phyloP scores from a whole-genome alignment of 2,888 invertebrate species.

The Stenodema calcarata region DNA sequence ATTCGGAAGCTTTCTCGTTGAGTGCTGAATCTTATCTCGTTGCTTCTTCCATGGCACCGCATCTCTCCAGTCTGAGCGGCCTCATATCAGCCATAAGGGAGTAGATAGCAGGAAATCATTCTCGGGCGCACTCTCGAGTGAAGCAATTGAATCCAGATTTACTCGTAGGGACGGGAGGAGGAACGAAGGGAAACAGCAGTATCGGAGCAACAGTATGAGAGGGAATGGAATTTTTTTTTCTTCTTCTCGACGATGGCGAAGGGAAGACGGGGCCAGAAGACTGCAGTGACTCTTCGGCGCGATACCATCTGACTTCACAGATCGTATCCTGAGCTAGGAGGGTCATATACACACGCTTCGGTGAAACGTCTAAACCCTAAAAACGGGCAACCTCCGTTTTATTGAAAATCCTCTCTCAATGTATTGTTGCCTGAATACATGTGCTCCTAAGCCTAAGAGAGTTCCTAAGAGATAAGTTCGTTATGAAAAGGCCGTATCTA shows the following conservation, averaged over 20 bases:
- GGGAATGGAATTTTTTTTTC: conserved; percentile 8
- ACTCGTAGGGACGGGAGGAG: background rate
- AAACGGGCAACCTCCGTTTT: no score
- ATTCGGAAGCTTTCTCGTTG: conserved; percentile 8
- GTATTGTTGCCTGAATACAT: no score
- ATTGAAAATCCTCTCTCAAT: no score
- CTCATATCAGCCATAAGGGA: background rate
- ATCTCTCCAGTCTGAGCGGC: background rate
- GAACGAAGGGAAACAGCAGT: conserved; percentile 9
- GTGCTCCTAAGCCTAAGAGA: no score
- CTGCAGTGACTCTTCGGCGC: background rate
- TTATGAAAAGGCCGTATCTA: no score
- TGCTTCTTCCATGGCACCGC: conserved; percentile 1
- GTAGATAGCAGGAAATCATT: conserved; percentile 29
- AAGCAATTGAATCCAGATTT: conserved; percentile 46
- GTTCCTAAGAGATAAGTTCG: no score
- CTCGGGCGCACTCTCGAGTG: background rate
- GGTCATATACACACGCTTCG: background rate
- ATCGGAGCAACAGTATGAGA: conserved; percentile 8
- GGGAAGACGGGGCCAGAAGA: background rate
- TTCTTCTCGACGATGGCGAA: background rate
- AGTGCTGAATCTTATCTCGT: conserved; percentile 22
- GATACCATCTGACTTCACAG: conserved; percentile 8
- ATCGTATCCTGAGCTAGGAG: background rate
- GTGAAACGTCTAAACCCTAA: background rate